Evolutionary conservation across 2,888 invertebrate species (phyloP), one percentile per base, ranked within the genome.

Genomic region (Ditula angustiorana): DNA sequence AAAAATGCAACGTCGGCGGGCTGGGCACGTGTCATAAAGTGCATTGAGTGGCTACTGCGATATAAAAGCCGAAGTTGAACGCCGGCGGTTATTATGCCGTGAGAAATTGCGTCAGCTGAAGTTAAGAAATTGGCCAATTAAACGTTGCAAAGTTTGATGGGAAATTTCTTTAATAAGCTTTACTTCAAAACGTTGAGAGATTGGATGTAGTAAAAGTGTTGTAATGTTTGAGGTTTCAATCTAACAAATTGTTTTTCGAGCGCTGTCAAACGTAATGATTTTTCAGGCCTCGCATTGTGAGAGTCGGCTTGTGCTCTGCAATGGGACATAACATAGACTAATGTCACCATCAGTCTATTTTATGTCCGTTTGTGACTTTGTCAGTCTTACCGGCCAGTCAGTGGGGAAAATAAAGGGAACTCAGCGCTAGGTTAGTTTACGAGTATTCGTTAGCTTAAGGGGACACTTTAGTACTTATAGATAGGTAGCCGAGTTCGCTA

Each of bases 1-100:
- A 74, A 79, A 77, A 74, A 67, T 67, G 70, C 67, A 61, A 69
- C 71, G 67, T 56, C 56, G 26, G 56, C 53, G 61, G 62, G 61
- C 68, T 55, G 67, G 66, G 71, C 60, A 68, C 60, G 66, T 52
- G 71, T 60, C 68, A 67, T 74, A 76, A 76, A 74, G 61, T 63
- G 61, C 63, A 61, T 61, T 60, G 67, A 66, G 57, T 61, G 49
- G 65, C 65, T 33, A 46, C 56, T 46, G 61, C 58, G 53, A 64
- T 59, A 64, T 64, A 64, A 53, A 62, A 58, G 58, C 53, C 28
- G 46, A 44, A 56, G 58, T 35, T 46, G 28, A 61, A 35, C 37
- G 55, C 55, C 21, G 19, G 13, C 41, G 35, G 50, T 64, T 64
- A 59, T 64, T 59, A 64, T 64, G 35, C 47, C 37, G 52, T 35